These are phyloP conservation scores for Amphimallon solstitiale DNA, from an alignment of 2,888 invertebrate genomes.

Conservation along the genomic window DNA sequence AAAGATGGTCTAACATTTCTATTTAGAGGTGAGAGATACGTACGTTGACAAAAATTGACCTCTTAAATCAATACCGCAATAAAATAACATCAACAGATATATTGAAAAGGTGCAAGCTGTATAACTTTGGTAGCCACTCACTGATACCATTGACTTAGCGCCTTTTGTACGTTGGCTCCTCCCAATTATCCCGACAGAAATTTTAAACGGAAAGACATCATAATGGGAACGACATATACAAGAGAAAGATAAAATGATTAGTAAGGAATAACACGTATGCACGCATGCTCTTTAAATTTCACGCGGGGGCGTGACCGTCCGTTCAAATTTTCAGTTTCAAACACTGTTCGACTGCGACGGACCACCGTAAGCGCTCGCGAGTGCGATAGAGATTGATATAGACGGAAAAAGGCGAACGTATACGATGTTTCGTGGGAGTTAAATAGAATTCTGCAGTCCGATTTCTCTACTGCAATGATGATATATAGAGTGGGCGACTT, in stretches of 20 bases:
- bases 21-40: neutral
- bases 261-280: constrained; percentile 53
- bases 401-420: constrained; percentile 48
- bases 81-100: constrained; percentile 37
- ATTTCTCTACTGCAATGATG: constrained; percentile 60
- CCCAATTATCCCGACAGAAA: constrained; percentile 57
- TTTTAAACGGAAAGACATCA: constrained; percentile 42
- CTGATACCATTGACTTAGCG: constrained; percentile 63
- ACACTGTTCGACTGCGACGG: constrained; percentile 9
- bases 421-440: constrained; percentile 46
- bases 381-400: constrained; percentile 50
- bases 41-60: constrained; percentile 48
- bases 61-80: constrained; percentile 59
- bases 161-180: constrained; percentile 55
- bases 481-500: constrained; percentile 80
- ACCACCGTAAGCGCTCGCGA: constrained; percentile 54
- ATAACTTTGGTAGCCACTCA: constrained; percentile 45
- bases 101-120: constrained; percentile 49
- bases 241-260: constrained; percentile 49
- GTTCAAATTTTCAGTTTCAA: constrained; percentile 50
- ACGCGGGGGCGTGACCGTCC: constrained; percentile 55
- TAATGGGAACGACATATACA: constrained; percentile 38
- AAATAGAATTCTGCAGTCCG: constrained; percentile 37
- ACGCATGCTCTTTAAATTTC: constrained; percentile 58
- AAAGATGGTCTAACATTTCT: neutral